These are phyloP conservation scores for Eueides isabella DNA, from an alignment of 1,140 invertebrate genomes.

Conservation along the genomic window DNA sequence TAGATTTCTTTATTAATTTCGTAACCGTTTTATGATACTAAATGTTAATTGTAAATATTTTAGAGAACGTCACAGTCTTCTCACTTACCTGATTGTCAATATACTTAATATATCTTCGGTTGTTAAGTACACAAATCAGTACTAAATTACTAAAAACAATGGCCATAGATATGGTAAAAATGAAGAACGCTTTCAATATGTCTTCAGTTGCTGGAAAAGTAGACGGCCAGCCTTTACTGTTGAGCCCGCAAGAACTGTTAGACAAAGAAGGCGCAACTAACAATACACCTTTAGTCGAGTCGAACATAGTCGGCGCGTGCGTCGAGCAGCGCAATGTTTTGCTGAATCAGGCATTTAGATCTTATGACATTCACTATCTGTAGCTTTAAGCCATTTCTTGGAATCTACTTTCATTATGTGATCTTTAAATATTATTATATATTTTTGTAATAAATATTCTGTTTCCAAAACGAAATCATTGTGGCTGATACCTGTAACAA, in stretches of 20 bases:
- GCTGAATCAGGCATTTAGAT: slow-evolving; percentile 78
- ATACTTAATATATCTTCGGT: slow-evolving; percentile 90
- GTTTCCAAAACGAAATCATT: slow-evolving; percentile 5
- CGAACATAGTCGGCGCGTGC: slow-evolving; percentile 81
- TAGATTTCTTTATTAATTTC: no score
- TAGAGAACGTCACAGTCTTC: no score
- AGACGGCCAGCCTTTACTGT: slow-evolving; percentile 83
- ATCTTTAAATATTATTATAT: not conserved
- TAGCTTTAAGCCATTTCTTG: slow-evolving; percentile 42
- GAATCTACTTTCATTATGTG: slow-evolving; percentile 7
- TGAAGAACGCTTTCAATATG: slow-evolving; percentile 88
- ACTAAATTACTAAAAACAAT: slow-evolving; percentile 90
- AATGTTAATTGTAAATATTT: no score
- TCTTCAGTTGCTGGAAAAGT: slow-evolving; percentile 86
- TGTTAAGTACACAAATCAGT: slow-evolving; percentile 92
- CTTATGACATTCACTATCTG: slow-evolving; percentile 40
- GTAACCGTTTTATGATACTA: no score
- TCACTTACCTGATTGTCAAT: slow-evolving; percentile 90
- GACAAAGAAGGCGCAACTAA: slow-evolving; percentile 89
- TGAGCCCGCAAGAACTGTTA: slow-evolving; percentile 91
- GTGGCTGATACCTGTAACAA: slow-evolving; percentile 6
- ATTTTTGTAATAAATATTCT: not conserved
- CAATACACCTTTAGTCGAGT: slow-evolving; percentile 83
- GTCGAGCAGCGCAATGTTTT: slow-evolving; percentile 66
- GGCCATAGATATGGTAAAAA: slow-evolving; percentile 88